Evolutionary conservation across 2,113 vertebrate species (phyloP).

Genomic region (Camelus dromedarius): DNA sequence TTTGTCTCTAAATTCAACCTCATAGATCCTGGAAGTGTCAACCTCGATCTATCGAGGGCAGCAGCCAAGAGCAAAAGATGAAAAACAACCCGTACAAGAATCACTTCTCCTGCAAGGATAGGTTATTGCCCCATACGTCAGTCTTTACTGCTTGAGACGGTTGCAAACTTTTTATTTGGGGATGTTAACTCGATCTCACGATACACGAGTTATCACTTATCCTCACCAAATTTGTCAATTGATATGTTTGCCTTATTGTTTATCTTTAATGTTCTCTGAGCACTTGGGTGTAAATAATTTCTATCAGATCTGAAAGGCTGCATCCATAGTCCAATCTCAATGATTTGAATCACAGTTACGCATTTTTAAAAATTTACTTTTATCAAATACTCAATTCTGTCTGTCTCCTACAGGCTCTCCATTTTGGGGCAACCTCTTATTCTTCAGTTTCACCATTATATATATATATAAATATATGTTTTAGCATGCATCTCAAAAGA

Average conservation of each 20-base stretch:
- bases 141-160: not conserved
- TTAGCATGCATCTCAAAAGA: not conserved
- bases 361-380: not conserved
- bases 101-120: not conserved
- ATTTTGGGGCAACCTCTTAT: not conserved
- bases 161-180: conserved; percentile 33
- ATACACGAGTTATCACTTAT: not conserved
- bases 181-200: conserved; percentile 28
- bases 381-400: conserved; percentile 10
- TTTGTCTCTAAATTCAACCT: conserved; percentile 41
- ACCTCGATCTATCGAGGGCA: not conserved
- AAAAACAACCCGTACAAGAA: conserved; percentile 36
- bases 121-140: conserved; percentile 9
- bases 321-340: not conserved
- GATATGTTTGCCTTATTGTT: not conserved
- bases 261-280: not conserved
- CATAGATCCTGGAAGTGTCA: conserved; percentile 6
- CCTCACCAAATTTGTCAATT: not conserved
- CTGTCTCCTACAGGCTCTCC: not conserved
- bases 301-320: not conserved
- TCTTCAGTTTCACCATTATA: not conserved
- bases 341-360: not conserved
- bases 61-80: conserved; percentile 45
- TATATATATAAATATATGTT: not conserved
- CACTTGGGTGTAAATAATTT: not conserved